Conservation (phyloP, 2,888 invertebrate species). For the Proisotoma minuta region DNA sequence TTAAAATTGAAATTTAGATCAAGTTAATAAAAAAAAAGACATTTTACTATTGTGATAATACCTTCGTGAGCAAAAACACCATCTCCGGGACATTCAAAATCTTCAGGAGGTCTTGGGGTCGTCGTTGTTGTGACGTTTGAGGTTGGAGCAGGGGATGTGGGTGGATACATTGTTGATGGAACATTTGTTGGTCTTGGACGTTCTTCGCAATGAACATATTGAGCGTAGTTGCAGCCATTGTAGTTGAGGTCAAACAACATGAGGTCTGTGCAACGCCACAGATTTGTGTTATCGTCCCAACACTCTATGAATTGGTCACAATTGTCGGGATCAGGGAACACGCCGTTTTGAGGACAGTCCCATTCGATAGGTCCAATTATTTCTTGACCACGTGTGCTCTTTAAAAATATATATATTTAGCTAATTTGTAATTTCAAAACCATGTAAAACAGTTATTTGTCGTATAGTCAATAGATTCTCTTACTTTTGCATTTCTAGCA, state of each 20-base stretch:
- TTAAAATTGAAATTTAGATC: too few species aligned
- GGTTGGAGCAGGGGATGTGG: slow-evolving; percentile 1
- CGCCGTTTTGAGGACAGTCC: not conserved
- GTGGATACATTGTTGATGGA: slow-evolving; percentile 15
- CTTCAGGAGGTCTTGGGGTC: slow-evolving; percentile 18
- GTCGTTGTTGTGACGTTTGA: not conserved
- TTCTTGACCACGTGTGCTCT: not conserved
- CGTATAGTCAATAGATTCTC: too few species aligned
- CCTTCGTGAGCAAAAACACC: slow-evolving; percentile 24
- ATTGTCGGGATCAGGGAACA: not conserved
- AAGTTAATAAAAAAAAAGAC: too few species aligned
- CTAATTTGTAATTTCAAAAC: too few species aligned
- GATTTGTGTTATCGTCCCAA: not conserved
- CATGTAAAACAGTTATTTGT: too few species aligned
- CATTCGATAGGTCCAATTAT: not conserved
- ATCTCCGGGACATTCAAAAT: slow-evolving; percentile 22
- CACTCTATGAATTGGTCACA: not conserved
- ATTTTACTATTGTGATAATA: too few species aligned
- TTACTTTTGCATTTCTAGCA: too few species aligned
- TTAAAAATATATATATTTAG: too few species aligned
- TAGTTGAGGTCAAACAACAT: slow-evolving; percentile 31
- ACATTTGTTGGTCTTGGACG: slow-evolving; percentile 18
- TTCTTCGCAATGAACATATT: slow-evolving; percentile 28
- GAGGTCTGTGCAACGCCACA: slow-evolving; percentile 5
- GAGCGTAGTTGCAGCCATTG: slow-evolving; percentile 32